Base-by-base conservation (phyloP, 2,888 invertebrate species). In the Tenthredo notha region DNA sequence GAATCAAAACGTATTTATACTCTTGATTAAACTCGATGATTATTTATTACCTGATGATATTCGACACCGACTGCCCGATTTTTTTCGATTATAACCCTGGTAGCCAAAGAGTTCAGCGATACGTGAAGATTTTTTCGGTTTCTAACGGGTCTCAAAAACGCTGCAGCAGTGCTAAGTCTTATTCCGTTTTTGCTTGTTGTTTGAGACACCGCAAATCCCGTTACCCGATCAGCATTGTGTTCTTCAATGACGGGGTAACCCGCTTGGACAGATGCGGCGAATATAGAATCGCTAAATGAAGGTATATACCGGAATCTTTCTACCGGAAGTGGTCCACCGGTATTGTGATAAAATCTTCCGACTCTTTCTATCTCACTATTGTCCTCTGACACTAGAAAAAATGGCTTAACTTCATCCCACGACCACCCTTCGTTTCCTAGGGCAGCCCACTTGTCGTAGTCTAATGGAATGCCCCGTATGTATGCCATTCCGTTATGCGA, bases 401-500 rank as follows among this genome's bases (percentile, higher is more conserved):
- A 67, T 33, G 67, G 67, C 25, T 67, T 67, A 9, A 67, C 67
- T 18, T 67, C 67, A 5, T 67, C 61, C 61, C 61, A 97, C 1
- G 96, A 95, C 97, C 97, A 97, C 7, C 96, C 97, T 0, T 93
- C 89, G 40, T 96, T 97, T 1, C 97, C 97, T 87, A 95, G 95
- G 9, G 94, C 93, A 3, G 95, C 96, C 97, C 97, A 97, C 6
- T 94, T 94, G 88, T 97, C 96, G 92, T 96, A 97, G 93, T 97
- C 97, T 0, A 94, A 94, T 0, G 95, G 94, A 89, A 96, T 96
- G 0, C 97, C 97, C 29, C 97, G 94, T 93, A 97, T 96, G 92
- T 97, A 97, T 95, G 96, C 97, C 97, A 97, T 97, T 6, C 97
- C 97, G 90, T 97, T 97, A 75, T 96, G 95, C 0, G 96, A 95